phyloP scores from a whole-genome alignment of 2,888 invertebrate species.

The Lomographa bimaculata region DNA sequence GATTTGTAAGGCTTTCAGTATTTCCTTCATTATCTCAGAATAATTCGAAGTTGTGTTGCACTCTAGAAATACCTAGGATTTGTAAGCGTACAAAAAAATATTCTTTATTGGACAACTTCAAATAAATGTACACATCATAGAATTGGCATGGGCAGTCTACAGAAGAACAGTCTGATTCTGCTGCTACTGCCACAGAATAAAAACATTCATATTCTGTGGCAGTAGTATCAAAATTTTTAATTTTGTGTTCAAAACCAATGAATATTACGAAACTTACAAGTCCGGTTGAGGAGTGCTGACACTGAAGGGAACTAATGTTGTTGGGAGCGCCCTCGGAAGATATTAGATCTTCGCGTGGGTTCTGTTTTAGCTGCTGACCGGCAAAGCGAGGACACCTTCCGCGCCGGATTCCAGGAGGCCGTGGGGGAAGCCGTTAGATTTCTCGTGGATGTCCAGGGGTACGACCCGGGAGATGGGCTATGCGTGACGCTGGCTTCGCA shows the following conservation, averaged over 20 bases:
- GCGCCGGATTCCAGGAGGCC: conserved; percentile 95
- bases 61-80: conserved; percentile 31
- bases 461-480: conserved; percentile 90
- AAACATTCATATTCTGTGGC: too few relatives aligned
- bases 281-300: conserved; percentile 30
- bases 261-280: too few relatives aligned
- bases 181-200: too few relatives aligned
- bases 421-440: conserved; percentile 95
- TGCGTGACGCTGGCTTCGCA: conserved; percentile 92
- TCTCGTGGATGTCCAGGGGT: conserved; percentile 93
- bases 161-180: too few relatives aligned
- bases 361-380: conserved; percentile 69
- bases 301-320: conserved; percentile 61
- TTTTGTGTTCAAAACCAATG: too few relatives aligned
- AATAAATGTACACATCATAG: too few relatives aligned
- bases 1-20: conserved; percentile 38
- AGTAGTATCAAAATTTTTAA: too few relatives aligned
- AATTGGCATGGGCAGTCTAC: too few relatives aligned
- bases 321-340: conserved; percentile 58
- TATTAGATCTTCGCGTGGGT: conserved; percentile 62
- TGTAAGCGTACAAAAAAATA: too few relatives aligned
- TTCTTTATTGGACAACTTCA: too few relatives aligned
- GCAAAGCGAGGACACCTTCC: conserved; percentile 76
- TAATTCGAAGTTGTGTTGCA: conserved; percentile 47
- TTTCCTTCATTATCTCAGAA: conserved; percentile 58